These are phyloP conservation scores for Ormia ochracea DNA, from an alignment of 2,888 invertebrate genomes.

Conservation along the genomic window DNA sequence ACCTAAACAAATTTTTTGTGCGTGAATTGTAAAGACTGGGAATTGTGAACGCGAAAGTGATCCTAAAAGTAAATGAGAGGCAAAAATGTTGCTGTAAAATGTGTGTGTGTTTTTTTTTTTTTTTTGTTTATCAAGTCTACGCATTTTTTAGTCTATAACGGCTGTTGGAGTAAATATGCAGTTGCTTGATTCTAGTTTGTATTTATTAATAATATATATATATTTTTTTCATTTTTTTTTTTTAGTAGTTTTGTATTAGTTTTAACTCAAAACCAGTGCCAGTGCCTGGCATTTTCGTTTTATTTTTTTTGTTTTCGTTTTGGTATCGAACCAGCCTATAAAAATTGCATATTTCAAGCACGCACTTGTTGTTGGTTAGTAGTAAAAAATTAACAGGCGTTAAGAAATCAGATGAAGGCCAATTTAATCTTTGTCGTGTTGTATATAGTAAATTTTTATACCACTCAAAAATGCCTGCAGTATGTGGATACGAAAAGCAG, in stretches of 20 bases:
- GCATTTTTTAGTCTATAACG: slow-evolving; percentile 40
- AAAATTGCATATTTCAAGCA: slow-evolving; percentile 56
- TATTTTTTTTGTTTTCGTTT: neutral
- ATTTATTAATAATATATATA: neutral
- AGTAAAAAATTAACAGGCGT: slow-evolving; percentile 62
- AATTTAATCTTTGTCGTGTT: slow-evolving; percentile 47
- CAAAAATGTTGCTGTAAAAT: slow-evolving; percentile 27
- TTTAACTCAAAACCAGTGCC: slow-evolving; percentile 21
- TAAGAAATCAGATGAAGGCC: slow-evolving; percentile 62
- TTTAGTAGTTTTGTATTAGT: too few species aligned
- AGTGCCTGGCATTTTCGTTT: slow-evolving; percentile 24
- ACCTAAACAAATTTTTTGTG: slow-evolving; percentile 94
- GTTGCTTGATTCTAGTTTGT: slow-evolving; percentile 38
- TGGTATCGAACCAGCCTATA: slow-evolving; percentile 14
- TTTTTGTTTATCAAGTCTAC: slow-evolving; percentile 5
- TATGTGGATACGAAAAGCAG: slow-evolving; percentile 24
- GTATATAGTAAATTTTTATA: slow-evolving; percentile 13
- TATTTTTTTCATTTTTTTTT: neutral
- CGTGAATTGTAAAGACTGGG: slow-evolving; percentile 97
- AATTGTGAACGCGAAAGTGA: slow-evolving; percentile 94
- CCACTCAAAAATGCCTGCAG: slow-evolving; percentile 46
- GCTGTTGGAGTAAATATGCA: slow-evolving; percentile 48
- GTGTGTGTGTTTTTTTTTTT: too few species aligned
- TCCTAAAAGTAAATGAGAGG: slow-evolving; percentile 79
- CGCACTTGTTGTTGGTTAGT: slow-evolving; percentile 61